A percentile compares a stretch with the other conserved stretches of the same genome.
phyloP scores from a whole-genome alignment of 2,113 vertebrate species.

The Craseonycteris thonglongyai region DNA sequence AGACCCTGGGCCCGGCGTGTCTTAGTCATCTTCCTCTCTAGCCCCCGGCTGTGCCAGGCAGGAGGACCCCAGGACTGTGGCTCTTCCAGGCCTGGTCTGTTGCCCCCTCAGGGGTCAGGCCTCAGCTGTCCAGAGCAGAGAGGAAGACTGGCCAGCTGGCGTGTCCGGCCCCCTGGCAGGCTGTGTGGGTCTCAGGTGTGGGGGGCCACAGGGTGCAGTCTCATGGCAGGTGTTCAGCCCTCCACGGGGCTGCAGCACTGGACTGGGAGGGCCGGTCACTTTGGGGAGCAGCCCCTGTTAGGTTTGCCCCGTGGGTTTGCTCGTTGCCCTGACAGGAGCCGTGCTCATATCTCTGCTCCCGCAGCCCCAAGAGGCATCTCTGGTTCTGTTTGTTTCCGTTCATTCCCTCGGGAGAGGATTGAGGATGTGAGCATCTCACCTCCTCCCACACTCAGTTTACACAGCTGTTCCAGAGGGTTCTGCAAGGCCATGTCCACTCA shows the following conservation, averaged over 20 bases:
- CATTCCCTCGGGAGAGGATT: background rate
- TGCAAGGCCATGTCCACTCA: slow-evolving; percentile 30
- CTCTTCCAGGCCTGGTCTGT: background rate
- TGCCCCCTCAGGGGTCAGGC: background rate
- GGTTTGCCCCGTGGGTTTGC: background rate
- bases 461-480: slow-evolving; percentile 71
- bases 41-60: background rate
- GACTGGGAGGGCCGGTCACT: background rate
- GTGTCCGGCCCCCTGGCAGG: background rate
- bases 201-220: background rate
- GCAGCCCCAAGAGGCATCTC: rapidly evolving
- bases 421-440: slow-evolving; percentile 43
- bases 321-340: rapidly evolving
- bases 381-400: background rate
- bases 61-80: background rate
- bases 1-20: background rate
- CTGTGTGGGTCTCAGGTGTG: background rate
- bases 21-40: background rate
- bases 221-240: background rate
- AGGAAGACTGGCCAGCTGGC: rapidly evolving
- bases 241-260: background rate
- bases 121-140: background rate
- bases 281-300: background rate
- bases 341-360: background rate
- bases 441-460: slow-evolving; percentile 76